Base-by-base conservation (phyloP, 2,888 invertebrate genomes). In the Cephus sareptanus region DNA sequence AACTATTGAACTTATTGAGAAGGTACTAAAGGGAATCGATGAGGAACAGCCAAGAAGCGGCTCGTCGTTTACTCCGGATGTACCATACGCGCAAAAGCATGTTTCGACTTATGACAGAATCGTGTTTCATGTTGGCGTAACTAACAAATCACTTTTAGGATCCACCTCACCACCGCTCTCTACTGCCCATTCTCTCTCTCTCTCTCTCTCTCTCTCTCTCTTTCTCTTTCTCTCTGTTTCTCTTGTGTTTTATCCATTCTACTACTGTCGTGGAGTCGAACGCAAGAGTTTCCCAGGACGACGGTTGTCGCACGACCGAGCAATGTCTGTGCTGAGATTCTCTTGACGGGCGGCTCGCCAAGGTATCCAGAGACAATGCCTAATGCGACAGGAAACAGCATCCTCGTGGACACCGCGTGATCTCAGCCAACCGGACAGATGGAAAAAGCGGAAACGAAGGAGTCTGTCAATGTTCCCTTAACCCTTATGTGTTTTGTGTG, bases 1-100 rank as follows among this genome's bases (percentile, higher is more conserved):
- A 91, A 96, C 96, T 92, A 96, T 96, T 92, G 96, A 96, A 91
- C 93, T 97, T 86, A 94, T 96, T 88, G 96, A 96, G 92, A 95
- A 95, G 95, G 94, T 94, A 94, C 92, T 92, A 34, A 71, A 33
- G 71, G 71, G 1, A 56, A 9, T 71, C 34, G 77, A 76, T 31
- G 78, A 75, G 78, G 76, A 78, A 78, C 31, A 70, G 75, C 78
- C 78, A 73, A 31, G 37, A 71, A 76, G 71, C 71, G 78, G 78
- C 34, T 77, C 78, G 78, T 75, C 56, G 56, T 56, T 56, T 76
- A 69, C 71, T 75, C 78, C 71, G 75, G 77, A 77, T 12, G 33
- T 71, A 71, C 71, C 71, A 71, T 71, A 23, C 71, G 31, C 12
- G 15, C 4, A 31, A 71, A 68, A 56, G 78, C 78, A 78, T 78